A percentile compares a stretch with the other conserved stretches of the same genome.
phyloP scores from a whole-genome alignment of 2,888 invertebrate species.

The Cecidostiba fungosa region DNA sequence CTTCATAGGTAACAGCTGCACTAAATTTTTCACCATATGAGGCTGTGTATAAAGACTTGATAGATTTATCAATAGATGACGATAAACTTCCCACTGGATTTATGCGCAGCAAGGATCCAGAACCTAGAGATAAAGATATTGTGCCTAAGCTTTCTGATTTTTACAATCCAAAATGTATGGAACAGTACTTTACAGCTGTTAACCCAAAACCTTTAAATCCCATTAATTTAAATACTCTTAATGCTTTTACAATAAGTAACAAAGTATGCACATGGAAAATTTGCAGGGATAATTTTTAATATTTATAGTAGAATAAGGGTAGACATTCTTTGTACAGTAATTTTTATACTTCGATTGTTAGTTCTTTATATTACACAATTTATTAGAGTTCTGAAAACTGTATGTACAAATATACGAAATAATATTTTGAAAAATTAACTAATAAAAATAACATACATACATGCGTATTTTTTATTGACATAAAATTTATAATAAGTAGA shows the following conservation, averaged over 20 bases:
- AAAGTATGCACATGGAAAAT: constrained; percentile 74
- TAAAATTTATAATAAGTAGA: constrained; percentile 12
- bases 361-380: constrained; percentile 57
- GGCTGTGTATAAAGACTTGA: constrained; percentile 73
- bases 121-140: constrained; percentile 72
- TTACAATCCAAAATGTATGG: constrained; percentile 70
- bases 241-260: constrained; percentile 73
- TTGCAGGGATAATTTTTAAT: constrained; percentile 44
- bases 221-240: constrained; percentile 69
- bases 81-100: constrained; percentile 71
- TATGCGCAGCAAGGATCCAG: constrained; percentile 75
- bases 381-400: constrained; percentile 14
- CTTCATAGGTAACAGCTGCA: constrained; percentile 71
- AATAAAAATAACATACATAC: constrained; percentile 24
- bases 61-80: constrained; percentile 74
- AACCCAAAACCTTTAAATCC: constrained; percentile 67
- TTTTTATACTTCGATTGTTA: constrained; percentile 6
- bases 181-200: constrained; percentile 70
- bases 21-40: constrained; percentile 74
- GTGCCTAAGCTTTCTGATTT: constrained; percentile 74
- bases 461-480: not conserved
- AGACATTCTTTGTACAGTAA: constrained; percentile 45
- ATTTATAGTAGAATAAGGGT: constrained; percentile 63
- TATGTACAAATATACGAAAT: constrained; percentile 50
- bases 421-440: constrained; percentile 16